Conservation (phyloP, 2,797 vertebrate species). For the Emys orbicularis region DNA sequence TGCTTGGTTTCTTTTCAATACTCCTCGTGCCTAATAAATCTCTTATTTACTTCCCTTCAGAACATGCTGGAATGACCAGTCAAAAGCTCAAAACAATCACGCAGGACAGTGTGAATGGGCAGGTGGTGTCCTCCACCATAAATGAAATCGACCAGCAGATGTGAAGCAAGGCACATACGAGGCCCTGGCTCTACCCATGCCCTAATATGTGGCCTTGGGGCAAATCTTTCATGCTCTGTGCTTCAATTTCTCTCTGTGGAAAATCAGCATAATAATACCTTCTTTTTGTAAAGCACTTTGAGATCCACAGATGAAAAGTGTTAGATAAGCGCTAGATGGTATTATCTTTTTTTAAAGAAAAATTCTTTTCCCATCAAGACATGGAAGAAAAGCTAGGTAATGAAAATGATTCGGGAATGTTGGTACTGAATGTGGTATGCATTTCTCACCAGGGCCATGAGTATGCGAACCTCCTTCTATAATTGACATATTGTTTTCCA, state of each 20-base stretch:
- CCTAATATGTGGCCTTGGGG: background rate
- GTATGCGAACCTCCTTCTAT: slow-evolving; percentile 9
- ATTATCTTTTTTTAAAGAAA: slow-evolving; percentile 42
- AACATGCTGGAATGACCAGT: background rate
- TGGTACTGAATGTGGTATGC: background rate
- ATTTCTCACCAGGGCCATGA: slow-evolving; percentile 32
- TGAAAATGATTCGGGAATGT: slow-evolving; percentile 17
- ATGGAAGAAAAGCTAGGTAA: slow-evolving; percentile 2
- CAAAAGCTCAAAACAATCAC: slow-evolving; percentile 79
- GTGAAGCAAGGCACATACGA: slow-evolving; percentile 35
- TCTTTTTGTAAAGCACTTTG: background rate
- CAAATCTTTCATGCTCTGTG: background rate
- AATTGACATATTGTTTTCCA: slow-evolving; percentile 57
- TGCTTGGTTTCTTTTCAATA: background rate
- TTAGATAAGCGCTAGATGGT: background rate
- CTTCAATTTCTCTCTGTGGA: background rate
- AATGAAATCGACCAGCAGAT: slow-evolving; percentile 77
- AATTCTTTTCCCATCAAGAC: slow-evolving; percentile 4
- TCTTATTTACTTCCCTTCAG: slow-evolving; percentile 35
- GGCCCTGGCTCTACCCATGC: background rate
- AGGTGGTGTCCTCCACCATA: slow-evolving; percentile 79
- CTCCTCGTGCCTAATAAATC: background rate
- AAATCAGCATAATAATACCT: background rate
- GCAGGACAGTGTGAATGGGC: slow-evolving; percentile 81
- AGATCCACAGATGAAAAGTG: background rate